Evolutionary conservation across 2,113 vertebrate species (phyloP).

Genomic region (Oryzias melastigma): DNA sequence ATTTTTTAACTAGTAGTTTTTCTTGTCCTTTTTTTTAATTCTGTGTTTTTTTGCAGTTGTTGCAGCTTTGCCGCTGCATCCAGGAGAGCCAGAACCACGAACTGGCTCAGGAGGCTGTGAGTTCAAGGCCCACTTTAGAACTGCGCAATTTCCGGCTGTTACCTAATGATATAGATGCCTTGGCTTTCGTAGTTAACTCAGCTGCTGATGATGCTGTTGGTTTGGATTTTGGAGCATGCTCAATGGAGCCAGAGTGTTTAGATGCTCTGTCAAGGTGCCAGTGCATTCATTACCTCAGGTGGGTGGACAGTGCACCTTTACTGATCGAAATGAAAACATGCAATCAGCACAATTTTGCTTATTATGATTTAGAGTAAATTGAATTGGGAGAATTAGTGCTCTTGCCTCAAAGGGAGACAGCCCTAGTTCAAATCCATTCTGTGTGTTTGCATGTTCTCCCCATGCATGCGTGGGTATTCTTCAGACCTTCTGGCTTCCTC

Average conservation of each 20-base stretch:
- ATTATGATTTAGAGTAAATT: no score
- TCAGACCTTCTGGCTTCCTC: no score
- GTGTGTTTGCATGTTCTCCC: no score
- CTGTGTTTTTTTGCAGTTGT: constrained; percentile 44
- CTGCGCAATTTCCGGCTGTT: constrained; percentile 85
- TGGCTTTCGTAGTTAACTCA: constrained; percentile 79
- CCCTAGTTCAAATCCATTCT: no score
- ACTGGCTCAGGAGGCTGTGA: constrained; percentile 71
- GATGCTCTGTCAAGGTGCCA: constrained; percentile 78
- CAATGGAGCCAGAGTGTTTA: constrained; percentile 81
- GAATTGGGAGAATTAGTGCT: no score
- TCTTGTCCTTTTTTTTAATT: not conserved
- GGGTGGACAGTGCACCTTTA: constrained; percentile 25
- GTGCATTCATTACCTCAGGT: constrained; percentile 83
- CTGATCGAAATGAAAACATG: not conserved
- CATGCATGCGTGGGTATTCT: no score
- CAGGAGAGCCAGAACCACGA: constrained; percentile 80
- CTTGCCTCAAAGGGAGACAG: no score
- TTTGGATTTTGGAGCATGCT: constrained; percentile 85
- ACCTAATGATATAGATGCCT: constrained; percentile 77
- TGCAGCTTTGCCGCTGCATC: constrained; percentile 84
- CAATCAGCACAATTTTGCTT: not conserved
- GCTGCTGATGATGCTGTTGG: constrained; percentile 50
- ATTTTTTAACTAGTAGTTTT: not conserved
- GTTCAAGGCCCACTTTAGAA: constrained; percentile 71